A percentile compares a stretch with the other conserved stretches of the same genome.
phyloP scores from a whole-genome alignment of 1,140 invertebrate genomes.

The Eumeta japonica region DNA sequence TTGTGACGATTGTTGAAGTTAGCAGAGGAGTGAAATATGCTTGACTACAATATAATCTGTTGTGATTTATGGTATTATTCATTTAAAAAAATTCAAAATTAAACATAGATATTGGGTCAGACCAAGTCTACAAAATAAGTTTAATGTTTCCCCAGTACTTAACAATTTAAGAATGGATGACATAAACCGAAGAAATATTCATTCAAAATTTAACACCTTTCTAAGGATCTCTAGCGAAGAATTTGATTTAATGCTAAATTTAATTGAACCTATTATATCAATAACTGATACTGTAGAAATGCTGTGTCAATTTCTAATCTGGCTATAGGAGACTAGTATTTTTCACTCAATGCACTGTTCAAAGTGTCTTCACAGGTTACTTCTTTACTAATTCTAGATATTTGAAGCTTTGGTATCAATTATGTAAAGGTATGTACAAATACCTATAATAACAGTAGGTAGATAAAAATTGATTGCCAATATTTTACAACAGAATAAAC shows the following conservation, averaged over 20 bases:
- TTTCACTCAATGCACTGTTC: slow-evolving; percentile 2
- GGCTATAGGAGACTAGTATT: slow-evolving; percentile 2
- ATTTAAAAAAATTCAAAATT: slow-evolving; percentile 3
- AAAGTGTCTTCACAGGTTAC: slow-evolving; percentile 3
- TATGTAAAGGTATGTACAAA: too few relatives aligned
- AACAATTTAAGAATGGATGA: slow-evolving; percentile 6
- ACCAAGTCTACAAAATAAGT: slow-evolving; percentile 7
- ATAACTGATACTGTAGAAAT: slow-evolving; percentile 3
- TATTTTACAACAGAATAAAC: too few relatives aligned
- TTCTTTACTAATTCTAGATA: slow-evolving; percentile 3
- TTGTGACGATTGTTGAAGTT: background rate
- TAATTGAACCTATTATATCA: slow-evolving; percentile 3
- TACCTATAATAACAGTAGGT: too few relatives aligned
- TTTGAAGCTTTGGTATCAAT: too few relatives aligned
- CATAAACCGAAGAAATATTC: slow-evolving; percentile 8
- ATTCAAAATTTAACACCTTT: slow-evolving; percentile 7
- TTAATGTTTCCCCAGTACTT: slow-evolving; percentile 6
- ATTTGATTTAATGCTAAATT: slow-evolving; percentile 7
- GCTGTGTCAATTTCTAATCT: slow-evolving; percentile 3
- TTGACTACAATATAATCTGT: slow-evolving; percentile 5
- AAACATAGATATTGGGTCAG: slow-evolving; percentile 7
- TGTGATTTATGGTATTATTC: slow-evolving; percentile 5
- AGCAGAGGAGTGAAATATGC: slow-evolving; percentile 6
- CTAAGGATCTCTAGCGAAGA: slow-evolving; percentile 7
- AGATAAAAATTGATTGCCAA: too few relatives aligned